phyloP scores from a whole-genome alignment of 2,888 invertebrate species.

The Cabera pusaria region DNA sequence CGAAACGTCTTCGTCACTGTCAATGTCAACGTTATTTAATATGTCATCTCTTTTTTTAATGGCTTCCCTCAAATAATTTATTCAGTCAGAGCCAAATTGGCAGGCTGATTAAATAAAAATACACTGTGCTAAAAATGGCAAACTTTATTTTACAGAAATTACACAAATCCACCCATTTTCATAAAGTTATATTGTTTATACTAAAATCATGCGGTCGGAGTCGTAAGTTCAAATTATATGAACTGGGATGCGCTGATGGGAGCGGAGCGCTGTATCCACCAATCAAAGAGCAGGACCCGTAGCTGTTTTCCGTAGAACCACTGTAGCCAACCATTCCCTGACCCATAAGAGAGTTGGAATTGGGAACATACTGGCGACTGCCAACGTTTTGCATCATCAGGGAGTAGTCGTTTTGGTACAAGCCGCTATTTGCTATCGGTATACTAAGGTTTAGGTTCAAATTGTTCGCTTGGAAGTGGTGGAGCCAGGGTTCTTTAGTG shows the following conservation, averaged over 20 bases:
- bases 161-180: constrained; percentile 25
- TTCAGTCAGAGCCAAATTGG: no score
- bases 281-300: constrained; percentile 70
- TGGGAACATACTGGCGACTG: constrained; percentile 69
- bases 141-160: no score
- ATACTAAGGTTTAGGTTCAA: constrained; percentile 71
- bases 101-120: no score
- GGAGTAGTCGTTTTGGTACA: constrained; percentile 74
- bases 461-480: constrained; percentile 71
- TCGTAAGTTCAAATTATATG: constrained; percentile 79
- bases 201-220: constrained; percentile 84
- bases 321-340: constrained; percentile 64
- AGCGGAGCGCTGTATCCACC: constrained; percentile 66
- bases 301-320: constrained; percentile 53
- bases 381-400: constrained; percentile 75
- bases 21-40: no score
- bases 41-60: no score
- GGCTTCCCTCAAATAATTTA: no score
- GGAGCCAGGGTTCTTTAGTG: constrained; percentile 70
- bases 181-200: constrained; percentile 74
- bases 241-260: constrained; percentile 67
- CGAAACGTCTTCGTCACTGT: no score
- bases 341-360: constrained; percentile 61
- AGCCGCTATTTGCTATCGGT: constrained; percentile 64
- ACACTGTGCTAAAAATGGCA: no score